Conservation (phyloP, 1,140 invertebrate species). For the Centruroides sculpturatus region DNA sequence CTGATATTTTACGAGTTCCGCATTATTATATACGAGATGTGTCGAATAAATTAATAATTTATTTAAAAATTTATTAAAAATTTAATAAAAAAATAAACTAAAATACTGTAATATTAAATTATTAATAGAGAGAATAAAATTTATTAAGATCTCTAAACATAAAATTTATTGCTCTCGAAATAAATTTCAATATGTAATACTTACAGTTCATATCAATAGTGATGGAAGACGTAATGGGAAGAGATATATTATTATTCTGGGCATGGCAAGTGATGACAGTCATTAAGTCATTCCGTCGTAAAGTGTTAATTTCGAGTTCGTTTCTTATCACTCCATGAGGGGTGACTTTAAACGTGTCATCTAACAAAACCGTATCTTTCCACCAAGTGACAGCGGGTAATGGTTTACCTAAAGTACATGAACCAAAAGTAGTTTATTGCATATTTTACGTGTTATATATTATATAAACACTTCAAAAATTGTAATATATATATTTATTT, state of each 20-base stretch:
- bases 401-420: slow-evolving; percentile 43
- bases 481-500: background rate
- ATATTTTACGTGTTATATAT: too few species aligned
- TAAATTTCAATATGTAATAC: background rate
- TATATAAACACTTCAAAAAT: too few species aligned
- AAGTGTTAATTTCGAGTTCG: slow-evolving; percentile 52
- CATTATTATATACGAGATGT: too few species aligned
- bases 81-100: too few species aligned
- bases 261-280: slow-evolving; percentile 56
- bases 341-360: slow-evolving; percentile 57
- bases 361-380: slow-evolving; percentile 61
- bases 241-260: slow-evolving; percentile 21
- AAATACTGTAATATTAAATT: too few species aligned
- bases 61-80: too few species aligned
- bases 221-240: slow-evolving; percentile 18
- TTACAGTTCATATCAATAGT: slow-evolving; percentile 22
- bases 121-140: too few species aligned
- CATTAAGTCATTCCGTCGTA: slow-evolving; percentile 60
- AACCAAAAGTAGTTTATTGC: too few species aligned
- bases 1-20: too few species aligned
- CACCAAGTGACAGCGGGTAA: slow-evolving; percentile 64
- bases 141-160: too few species aligned
- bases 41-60: too few species aligned
- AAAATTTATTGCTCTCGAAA: too few species aligned
- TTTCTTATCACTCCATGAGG: slow-evolving; percentile 55